These are phyloP conservation scores for Venturia canescens DNA, from an alignment of 1,140 invertebrate genomes.

Conservation along the genomic window DNA sequence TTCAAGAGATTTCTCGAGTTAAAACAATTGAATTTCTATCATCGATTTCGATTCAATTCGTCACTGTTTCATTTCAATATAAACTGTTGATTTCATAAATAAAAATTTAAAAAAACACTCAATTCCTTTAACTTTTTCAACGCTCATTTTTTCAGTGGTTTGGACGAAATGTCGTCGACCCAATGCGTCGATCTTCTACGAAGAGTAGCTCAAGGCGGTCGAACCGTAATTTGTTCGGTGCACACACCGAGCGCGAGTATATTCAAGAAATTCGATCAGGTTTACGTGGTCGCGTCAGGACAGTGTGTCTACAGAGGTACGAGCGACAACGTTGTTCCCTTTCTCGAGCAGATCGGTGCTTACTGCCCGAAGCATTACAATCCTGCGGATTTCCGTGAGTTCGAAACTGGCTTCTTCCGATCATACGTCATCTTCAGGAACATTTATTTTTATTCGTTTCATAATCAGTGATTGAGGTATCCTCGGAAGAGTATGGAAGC, in stretches of 20 bases:
- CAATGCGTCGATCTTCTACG: conserved; percentile 87
- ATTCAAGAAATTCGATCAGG: conserved; percentile 87
- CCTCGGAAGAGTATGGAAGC: conserved; percentile 84
- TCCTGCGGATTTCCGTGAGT: conserved; percentile 89
- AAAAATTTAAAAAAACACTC: too few species aligned
- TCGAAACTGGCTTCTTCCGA: not conserved
- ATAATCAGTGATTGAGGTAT: conserved; percentile 85
- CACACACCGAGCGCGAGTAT: conserved; percentile 92
- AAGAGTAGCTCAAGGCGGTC: conserved; percentile 86
- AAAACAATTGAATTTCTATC: conserved; percentile 35
- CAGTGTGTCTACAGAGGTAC: conserved; percentile 86
- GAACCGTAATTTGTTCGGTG: conserved; percentile 93
- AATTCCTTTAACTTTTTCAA: too few species aligned
- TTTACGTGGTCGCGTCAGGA: conserved; percentile 85
- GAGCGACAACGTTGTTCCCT: conserved; percentile 83
- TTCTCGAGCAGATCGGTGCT: conserved; percentile 81
- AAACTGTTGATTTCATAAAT: too few species aligned
- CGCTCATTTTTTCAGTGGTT: conserved; percentile 78
- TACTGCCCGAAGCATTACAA: conserved; percentile 88
- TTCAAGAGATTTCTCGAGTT: not conserved
- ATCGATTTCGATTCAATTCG: not conserved
- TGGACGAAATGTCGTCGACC: conserved; percentile 86
- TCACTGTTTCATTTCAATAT: not conserved
- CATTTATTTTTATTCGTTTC: not conserved
- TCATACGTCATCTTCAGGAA: not conserved